These are phyloP conservation scores for Hirudinaria manillensis DNA, from an alignment of 2,888 invertebrate genomes.

Conservation along the genomic window DNA sequence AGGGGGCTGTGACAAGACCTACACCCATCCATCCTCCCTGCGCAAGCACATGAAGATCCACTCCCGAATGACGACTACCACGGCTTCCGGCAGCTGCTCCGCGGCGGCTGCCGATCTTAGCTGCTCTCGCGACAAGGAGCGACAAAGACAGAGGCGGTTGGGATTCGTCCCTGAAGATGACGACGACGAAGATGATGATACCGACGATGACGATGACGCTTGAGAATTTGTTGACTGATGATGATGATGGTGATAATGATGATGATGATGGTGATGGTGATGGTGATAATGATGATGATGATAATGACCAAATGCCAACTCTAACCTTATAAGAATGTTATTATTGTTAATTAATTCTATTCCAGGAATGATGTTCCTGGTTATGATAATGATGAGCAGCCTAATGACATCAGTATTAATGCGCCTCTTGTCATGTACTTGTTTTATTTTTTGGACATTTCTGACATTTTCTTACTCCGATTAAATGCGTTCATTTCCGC, in stretches of 20 bases:
- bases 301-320: too few species aligned
- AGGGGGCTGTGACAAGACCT: conserved; percentile 94
- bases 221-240: conserved; percentile 2
- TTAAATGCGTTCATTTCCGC: too few species aligned
- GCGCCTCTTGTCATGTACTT: too few species aligned
- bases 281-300: background rate
- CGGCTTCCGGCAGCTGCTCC: background rate
- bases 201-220: conserved; percentile 13
- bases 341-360: too few species aligned
- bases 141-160: background rate
- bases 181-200: conserved; percentile 40
- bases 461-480: too few species aligned
- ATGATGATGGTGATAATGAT: too few species aligned
- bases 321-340: too few species aligned
- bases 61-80: conserved; percentile 32
- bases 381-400: too few species aligned
- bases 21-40: conserved; percentile 94
- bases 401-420: too few species aligned
- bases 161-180: conserved; percentile 40
- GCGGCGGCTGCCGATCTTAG: conserved; percentile 42
- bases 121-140: background rate
- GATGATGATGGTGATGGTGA: background rate
- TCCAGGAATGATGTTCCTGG: background rate
- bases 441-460: too few species aligned
- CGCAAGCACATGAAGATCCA: conserved; percentile 80